phyloP scores from a whole-genome alignment of 1,140 invertebrate species.

The Microplitis demolitor region DNA sequence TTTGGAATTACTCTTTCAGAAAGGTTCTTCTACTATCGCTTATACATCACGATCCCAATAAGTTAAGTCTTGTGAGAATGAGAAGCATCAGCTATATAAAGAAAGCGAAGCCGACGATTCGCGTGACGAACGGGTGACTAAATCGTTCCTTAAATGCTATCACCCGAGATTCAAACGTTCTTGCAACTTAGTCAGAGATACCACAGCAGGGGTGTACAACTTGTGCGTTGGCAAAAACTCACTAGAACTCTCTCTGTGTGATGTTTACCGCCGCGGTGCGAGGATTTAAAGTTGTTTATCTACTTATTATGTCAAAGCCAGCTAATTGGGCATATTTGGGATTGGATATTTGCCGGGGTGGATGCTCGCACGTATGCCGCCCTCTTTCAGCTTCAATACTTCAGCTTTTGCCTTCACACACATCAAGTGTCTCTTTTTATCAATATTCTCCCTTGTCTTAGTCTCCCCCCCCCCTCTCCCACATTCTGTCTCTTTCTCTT shows the following conservation, averaged over 20 bases:
- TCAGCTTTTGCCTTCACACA: too few species aligned
- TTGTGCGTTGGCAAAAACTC: constrained; percentile 26
- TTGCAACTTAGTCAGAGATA: neutral
- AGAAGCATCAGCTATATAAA: constrained; percentile 28
- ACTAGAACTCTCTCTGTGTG: constrained; percentile 28
- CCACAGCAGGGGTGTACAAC: constrained; percentile 11
- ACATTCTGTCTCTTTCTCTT: neutral
- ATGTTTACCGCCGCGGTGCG: constrained; percentile 43
- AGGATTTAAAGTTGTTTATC: constrained; percentile 48
- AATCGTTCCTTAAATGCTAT: constrained; percentile 48
- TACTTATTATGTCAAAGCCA: constrained; percentile 51
- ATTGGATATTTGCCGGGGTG: constrained; percentile 26
- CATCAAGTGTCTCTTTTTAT: neutral
- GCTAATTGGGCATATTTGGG: constrained; percentile 53
- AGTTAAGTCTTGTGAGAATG: constrained; percentile 24
- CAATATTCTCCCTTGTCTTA: neutral
- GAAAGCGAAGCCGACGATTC: neutral
- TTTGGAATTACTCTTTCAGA: too few species aligned
- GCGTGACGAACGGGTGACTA: constrained; percentile 41
- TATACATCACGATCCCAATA: neutral
- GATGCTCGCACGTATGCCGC: constrained; percentile 44
- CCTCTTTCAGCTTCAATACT: too few species aligned
- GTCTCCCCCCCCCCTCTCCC: neutral
- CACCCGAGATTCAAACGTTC: constrained; percentile 26
- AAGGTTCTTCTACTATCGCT: too few species aligned